A percentile compares a stretch with the other conserved stretches of the same genome.
Conservation (phyloP, 2,113 vertebrate genomes). For the Pedetes capensis region DNA sequence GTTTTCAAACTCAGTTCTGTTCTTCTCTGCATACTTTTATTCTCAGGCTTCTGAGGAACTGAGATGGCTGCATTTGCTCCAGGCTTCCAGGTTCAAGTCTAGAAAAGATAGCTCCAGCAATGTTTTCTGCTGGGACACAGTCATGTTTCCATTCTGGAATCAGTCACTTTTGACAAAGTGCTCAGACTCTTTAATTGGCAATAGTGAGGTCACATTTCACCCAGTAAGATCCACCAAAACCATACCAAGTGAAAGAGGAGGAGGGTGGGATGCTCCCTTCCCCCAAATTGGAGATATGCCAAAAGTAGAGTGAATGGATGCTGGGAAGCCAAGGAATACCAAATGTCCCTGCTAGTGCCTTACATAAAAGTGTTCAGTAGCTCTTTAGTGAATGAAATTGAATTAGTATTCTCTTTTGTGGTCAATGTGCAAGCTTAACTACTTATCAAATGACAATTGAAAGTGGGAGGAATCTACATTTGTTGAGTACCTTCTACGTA, state of each 20-base stretch:
- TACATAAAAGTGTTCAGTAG: neutral
- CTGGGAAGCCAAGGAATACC: neutral
- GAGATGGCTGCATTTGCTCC: neutral
- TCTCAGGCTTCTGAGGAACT: neutral
- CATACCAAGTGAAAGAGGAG: neutral
- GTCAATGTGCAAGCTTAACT: neutral
- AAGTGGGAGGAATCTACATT: neutral
- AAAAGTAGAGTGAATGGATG: neutral
- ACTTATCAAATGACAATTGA: neutral
- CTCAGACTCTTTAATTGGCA: neutral
- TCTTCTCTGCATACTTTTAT: neutral
- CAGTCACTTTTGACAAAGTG: neutral
- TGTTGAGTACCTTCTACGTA: neutral
- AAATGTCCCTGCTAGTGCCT: neutral
- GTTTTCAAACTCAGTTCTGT: neutral
- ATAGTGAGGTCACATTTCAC: neutral
- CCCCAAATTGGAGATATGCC: neutral
- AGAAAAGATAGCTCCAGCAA: neutral
- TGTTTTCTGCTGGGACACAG: neutral
- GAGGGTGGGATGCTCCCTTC: neutral
- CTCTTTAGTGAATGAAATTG: neutral
- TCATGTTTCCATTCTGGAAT: neutral
- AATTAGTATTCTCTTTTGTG: neutral
- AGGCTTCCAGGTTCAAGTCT: neutral
- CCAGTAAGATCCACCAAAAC: neutral